A percentile compares a stretch with the other conserved stretches of the same genome.
Evolutionary conservation across 2,888 invertebrate species (phyloP).

Genomic region (Drosophila aldrichi): DNA sequence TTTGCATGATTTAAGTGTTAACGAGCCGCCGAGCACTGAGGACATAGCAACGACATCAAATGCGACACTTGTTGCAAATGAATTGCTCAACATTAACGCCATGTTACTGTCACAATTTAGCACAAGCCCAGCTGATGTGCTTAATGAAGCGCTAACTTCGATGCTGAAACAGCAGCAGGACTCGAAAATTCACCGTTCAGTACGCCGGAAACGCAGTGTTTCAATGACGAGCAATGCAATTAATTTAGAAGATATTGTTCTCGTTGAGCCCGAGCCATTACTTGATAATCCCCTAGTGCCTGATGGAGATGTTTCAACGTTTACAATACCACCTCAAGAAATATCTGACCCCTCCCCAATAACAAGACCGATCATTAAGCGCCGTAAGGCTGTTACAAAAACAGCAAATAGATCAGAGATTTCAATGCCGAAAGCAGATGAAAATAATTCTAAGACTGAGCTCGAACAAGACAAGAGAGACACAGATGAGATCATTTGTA

Average conservation of each 20-base stretch:
- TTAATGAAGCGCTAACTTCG: slow-evolving; percentile 79
- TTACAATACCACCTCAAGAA: slow-evolving; percentile 40
- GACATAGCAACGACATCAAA: slow-evolving; percentile 41
- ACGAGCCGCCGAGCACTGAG: slow-evolving; percentile 9
- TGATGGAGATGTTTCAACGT: slow-evolving; percentile 12
- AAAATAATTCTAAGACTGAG: slow-evolving; percentile 14
- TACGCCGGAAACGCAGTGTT: slow-evolving; percentile 59
- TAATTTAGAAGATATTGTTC: slow-evolving; percentile 81
- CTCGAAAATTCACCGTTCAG: slow-evolving; percentile 59
- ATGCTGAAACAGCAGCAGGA: slow-evolving; percentile 77
- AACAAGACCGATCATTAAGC: slow-evolving; percentile 77
- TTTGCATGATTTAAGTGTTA: slow-evolving; percentile 21
- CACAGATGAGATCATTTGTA: neutral
- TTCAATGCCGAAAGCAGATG: slow-evolving; percentile 11
- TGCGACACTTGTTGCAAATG: slow-evolving; percentile 61
- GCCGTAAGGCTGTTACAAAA: slow-evolving; percentile 66
- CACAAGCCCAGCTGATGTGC: slow-evolving; percentile 57
- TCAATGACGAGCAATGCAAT: slow-evolving; percentile 51
- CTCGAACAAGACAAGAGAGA: slow-evolving; percentile 7
- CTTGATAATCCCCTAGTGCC: slow-evolving; percentile 18
- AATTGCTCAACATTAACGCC: slow-evolving; percentile 60
- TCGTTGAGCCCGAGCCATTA: slow-evolving; percentile 72
- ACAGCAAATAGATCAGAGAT: neutral
- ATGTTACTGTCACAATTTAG: slow-evolving; percentile 62
- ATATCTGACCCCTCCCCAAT: slow-evolving; percentile 44